Conservation (phyloP, 2,113 vertebrate species). For the Callospermophilus lateralis region DNA sequence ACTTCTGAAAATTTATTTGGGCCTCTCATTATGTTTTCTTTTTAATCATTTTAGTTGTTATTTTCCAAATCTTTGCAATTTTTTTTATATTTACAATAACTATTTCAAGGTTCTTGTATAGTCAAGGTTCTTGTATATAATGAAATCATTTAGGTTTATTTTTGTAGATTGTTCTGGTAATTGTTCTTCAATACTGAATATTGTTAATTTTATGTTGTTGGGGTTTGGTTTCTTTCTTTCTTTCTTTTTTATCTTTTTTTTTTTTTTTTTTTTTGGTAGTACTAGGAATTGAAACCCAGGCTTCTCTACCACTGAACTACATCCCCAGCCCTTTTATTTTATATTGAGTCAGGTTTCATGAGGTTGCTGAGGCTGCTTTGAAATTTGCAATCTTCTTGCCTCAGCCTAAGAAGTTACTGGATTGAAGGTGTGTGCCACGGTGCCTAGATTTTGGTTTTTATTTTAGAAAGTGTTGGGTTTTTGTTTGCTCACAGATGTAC, state of each 20-base stretch:
- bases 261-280: too few species aligned
- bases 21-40: neutral
- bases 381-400: neutral
- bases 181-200: neutral
- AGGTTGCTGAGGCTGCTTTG: neutral
- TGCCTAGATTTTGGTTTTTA: neutral
- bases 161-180: neutral
- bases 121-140: neutral
- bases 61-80: neutral
- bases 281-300: neutral
- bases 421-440: neutral
- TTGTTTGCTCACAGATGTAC: neutral
- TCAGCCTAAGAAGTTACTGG: neutral
- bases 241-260: too few species aligned
- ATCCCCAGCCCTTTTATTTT: neutral
- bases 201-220: neutral
- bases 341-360: neutral
- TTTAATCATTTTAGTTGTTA: neutral
- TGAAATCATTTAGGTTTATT: neutral
- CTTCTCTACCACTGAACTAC: neutral
- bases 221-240: too few species aligned
- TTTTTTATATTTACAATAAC: neutral
- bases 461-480: neutral
- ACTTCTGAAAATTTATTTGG: neutral
- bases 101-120: neutral